phyloP scores from a whole-genome alignment of 2,888 invertebrate species.

The Eupithecia tripunctaria region DNA sequence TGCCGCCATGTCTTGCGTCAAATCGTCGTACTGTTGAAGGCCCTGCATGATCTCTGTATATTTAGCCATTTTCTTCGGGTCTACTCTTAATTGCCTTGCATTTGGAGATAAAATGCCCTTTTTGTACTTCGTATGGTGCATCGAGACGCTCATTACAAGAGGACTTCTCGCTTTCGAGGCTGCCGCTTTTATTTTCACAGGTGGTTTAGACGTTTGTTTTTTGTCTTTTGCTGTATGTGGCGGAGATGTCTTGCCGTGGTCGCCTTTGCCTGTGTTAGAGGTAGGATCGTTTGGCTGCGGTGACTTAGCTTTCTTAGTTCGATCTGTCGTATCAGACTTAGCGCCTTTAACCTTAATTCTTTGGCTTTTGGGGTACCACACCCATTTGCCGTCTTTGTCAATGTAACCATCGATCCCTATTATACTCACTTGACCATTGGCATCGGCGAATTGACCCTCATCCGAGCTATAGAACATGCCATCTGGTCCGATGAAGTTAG shows the following conservation, averaged over 20 bases:
- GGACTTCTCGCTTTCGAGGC: conserved; percentile 51
- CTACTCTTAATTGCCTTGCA: conserved; percentile 46
- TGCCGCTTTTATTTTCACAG: conserved; percentile 39
- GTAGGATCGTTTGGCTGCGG: background rate
- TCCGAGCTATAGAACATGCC: conserved; percentile 73
- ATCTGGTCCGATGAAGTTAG: conserved; percentile 75
- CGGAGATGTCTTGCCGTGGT: conserved; percentile 36
- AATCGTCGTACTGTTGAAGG: conserved; percentile 64
- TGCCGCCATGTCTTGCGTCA: conserved; percentile 59
- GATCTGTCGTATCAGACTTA: conserved; percentile 48
- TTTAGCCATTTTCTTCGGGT: conserved; percentile 60
- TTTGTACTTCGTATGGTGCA: conserved; percentile 49
- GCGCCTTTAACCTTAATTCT: conserved; percentile 46
- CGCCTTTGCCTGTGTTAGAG: background rate
- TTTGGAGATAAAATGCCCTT: conserved; percentile 40
- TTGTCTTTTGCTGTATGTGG: conserved; percentile 41
- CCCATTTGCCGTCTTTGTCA: conserved; percentile 75
- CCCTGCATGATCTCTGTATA: conserved; percentile 73
- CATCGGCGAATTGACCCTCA: conserved; percentile 71
- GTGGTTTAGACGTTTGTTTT: conserved; percentile 32
- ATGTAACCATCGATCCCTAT: conserved; percentile 77
- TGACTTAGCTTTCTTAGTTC: background rate
- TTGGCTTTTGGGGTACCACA: conserved; percentile 60
- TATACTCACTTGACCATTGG: conserved; percentile 56
- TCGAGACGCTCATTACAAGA: conserved; percentile 62